Percentiles rank a stretch among this genome's conserved stretches.
Evolutionary conservation across 1,140 invertebrate genomes (phyloP).

Genomic region (Listronotus oregonensis): DNA sequence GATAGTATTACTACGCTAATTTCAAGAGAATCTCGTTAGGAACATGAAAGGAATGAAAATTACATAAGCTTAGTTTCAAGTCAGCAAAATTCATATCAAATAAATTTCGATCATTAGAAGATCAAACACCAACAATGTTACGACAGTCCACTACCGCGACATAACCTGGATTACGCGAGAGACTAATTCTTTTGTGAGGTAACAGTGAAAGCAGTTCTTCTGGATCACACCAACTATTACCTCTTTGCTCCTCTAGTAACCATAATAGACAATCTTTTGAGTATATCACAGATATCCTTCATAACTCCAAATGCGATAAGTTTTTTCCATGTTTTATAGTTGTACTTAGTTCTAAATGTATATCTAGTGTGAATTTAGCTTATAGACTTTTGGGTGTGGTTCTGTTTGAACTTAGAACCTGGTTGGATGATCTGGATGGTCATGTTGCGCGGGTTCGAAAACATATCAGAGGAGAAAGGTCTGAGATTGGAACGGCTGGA

Average conservation of each 20-base stretch:
- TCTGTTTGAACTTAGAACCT: slow-evolving; percentile 76
- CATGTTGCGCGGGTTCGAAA: slow-evolving; percentile 73
- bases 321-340: slow-evolving; percentile 75
- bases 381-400: slow-evolving; percentile 71
- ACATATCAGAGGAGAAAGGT: slow-evolving; percentile 71
- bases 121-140: slow-evolving; percentile 35
- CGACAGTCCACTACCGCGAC: slow-evolving; percentile 57
- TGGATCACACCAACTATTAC: slow-evolving; percentile 79
- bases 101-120: slow-evolving; percentile 60
- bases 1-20: no score
- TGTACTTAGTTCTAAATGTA: slow-evolving; percentile 67
- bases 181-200: slow-evolving; percentile 74
- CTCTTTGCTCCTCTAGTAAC: slow-evolving; percentile 73
- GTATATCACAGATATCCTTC: slow-evolving; percentile 65
- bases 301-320: slow-evolving; percentile 81
- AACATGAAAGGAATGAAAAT: no score
- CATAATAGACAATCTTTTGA: slow-evolving; percentile 66
- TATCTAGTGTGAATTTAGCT: slow-evolving; percentile 69
- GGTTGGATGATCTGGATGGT: slow-evolving; percentile 79
- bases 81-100: no score
- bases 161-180: slow-evolving; percentile 67
- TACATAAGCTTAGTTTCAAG: no score
- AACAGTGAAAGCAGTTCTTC: slow-evolving; percentile 74
- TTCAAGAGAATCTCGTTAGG: no score
- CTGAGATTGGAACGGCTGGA: slow-evolving; percentile 71